Percentiles rank a stretch among this genome's conserved stretches.
Conservation (phyloP, 2,888 invertebrate species). For the Taenaris catops region DNA sequence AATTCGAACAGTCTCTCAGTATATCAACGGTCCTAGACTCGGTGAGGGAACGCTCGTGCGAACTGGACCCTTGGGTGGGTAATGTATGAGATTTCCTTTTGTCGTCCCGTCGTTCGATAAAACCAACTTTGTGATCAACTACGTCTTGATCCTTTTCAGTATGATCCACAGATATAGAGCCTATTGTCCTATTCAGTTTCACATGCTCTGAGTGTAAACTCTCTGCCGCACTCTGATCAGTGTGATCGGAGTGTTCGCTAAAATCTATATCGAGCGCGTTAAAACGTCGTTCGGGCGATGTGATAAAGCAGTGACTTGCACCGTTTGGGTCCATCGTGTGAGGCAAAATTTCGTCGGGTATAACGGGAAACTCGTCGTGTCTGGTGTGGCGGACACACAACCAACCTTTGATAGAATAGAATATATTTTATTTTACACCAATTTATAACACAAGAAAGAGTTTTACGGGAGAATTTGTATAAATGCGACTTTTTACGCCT, state of each 20-base stretch:
- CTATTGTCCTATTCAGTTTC: constrained; percentile 37
- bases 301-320: constrained; percentile 43
- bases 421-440: neutral
- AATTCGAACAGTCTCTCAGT: constrained; percentile 53
- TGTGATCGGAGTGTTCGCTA: constrained; percentile 71
- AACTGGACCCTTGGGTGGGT: constrained; percentile 73
- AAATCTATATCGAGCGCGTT: constrained; percentile 54
- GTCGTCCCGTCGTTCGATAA: constrained; percentile 40
- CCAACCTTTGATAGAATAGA: constrained; percentile 77
- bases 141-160: constrained; percentile 47
- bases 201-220: constrained; percentile 57
- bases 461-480: too few species aligned
- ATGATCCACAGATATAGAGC: constrained; percentile 37
- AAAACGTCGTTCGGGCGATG: constrained; percentile 52
- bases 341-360: constrained; percentile 82
- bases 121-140: constrained; percentile 39
- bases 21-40: constrained; percentile 86
- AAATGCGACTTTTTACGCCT: too few species aligned
- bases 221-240: constrained; percentile 65
- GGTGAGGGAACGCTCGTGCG: constrained; percentile 82
- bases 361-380: constrained; percentile 87
- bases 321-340: constrained; percentile 60
- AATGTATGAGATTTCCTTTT: constrained; percentile 77
- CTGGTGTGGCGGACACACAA: constrained; percentile 87
- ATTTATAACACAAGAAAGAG: too few species aligned